These are phyloP conservation scores for Heteropelma amictum DNA, from an alignment of 2,888 invertebrate species.

Conservation along the genomic window DNA sequence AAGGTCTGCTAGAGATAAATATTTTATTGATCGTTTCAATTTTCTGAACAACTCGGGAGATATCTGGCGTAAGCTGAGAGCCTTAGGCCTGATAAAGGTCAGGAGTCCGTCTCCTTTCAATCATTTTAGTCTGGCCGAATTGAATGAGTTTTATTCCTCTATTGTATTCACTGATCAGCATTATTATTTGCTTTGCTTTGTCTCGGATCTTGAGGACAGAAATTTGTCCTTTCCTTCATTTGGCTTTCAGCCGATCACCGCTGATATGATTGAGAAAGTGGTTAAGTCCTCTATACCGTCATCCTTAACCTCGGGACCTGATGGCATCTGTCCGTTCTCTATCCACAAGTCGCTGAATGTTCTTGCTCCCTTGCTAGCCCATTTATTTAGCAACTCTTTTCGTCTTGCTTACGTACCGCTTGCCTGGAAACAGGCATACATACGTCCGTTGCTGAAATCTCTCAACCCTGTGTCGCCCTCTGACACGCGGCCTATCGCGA, in stretches of 20 bases:
- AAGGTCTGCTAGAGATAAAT: not conserved
- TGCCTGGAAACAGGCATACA: not conserved
- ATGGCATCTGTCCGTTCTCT: not conserved
- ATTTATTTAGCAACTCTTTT: not conserved
- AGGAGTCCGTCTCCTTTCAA: not conserved
- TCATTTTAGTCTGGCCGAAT: not conserved
- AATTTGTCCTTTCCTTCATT: too few species aligned
- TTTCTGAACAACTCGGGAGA: not conserved
- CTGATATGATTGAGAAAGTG: not conserved
- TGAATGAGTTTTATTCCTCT: not conserved
- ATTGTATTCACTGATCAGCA: not conserved
- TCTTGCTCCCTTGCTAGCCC: not conserved
- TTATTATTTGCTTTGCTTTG: not conserved
- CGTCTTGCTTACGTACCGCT: not conserved
- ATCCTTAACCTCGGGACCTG: not conserved
- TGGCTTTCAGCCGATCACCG: not conserved
- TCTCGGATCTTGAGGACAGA: too few species aligned
- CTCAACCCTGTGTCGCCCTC: not conserved
- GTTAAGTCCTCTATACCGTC: not conserved
- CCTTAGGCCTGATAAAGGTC: not conserved
- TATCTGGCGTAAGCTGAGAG: not conserved
- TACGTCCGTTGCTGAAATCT: not conserved
- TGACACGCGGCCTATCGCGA: not conserved
- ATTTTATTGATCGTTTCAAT: not conserved
- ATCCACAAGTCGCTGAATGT: not conserved